Percentiles rank a stretch among this genome's conserved stretches.
These are phyloP conservation scores for Ectemnius lituratus DNA, from an alignment of 2,888 invertebrate species.

Conservation along the genomic window DNA sequence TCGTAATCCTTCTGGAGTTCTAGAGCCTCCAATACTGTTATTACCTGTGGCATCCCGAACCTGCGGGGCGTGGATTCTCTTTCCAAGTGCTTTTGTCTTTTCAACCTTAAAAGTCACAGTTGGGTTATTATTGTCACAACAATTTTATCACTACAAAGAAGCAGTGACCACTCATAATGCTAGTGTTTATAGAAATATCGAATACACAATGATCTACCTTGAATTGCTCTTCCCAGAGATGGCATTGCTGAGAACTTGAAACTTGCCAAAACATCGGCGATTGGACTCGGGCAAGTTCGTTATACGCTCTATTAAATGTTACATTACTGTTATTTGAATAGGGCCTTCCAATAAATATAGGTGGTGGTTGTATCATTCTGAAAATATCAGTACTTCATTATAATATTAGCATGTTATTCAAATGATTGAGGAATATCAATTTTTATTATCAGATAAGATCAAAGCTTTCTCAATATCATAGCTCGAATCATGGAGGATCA, in stretches of 20 bases:
- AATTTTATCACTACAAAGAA: not conserved
- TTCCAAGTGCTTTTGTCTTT: slow-evolving; percentile 60
- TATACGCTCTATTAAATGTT: slow-evolving; percentile 67
- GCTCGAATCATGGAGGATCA: slow-evolving; percentile 69
- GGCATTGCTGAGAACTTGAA: slow-evolving; percentile 60
- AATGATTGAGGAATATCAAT: slow-evolving; percentile 6
- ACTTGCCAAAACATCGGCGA: slow-evolving; percentile 70
- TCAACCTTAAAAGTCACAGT: slow-evolving; percentile 52
- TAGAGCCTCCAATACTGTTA: slow-evolving; percentile 46
- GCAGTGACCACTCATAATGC: not conserved
- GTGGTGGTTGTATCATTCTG: slow-evolving; percentile 68
- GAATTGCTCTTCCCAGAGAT: slow-evolving; percentile 67
- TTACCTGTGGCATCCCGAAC: slow-evolving; percentile 58
- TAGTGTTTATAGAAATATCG: not conserved
- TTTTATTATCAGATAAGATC: slow-evolving; percentile 73
- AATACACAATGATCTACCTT: slow-evolving; percentile 43
- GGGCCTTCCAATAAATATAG: slow-evolving; percentile 68
- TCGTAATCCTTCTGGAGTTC: slow-evolving; percentile 71
- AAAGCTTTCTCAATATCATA: slow-evolving; percentile 67
- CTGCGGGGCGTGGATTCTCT: slow-evolving; percentile 65
- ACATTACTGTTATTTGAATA: slow-evolving; percentile 67
- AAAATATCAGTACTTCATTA: not conserved
- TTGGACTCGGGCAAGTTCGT: slow-evolving; percentile 68
- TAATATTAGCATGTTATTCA: too few species aligned
- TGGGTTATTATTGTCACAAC: slow-evolving; percentile 7